Base-by-base conservation (phyloP, 2,797 vertebrate species). In the Vespertilio murinus region DNA sequence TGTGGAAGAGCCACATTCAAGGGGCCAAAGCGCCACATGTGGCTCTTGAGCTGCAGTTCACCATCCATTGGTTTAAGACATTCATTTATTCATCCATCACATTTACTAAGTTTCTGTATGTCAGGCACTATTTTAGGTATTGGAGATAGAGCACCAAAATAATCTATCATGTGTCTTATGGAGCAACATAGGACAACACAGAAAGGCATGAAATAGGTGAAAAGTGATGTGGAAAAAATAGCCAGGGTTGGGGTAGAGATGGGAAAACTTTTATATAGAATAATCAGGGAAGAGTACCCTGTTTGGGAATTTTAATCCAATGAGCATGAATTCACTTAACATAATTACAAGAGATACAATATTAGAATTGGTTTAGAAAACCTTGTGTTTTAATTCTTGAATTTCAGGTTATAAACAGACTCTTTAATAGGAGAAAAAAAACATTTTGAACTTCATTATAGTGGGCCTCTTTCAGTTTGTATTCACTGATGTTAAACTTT, bases 401-500 rank as follows among this genome's bases (percentile, higher is more conserved):
- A 70, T 91, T 94, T 89, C 33, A 89, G 65, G 61, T 89, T 93
- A 92, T 95, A 95, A 86, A 73, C n/a, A 88, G 69, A 82, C 30
- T 78, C 75, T 61, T 52, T 42, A 82, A 93, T 30, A 90, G 47
- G 88, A 56, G 16, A 96, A 88, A 25, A 25, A 93, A 42, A 61
- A 30, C 17, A 13, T 83, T 80, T 87, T 87, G 61, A 93, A 94
- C 74, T 91, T 95, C 71, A 42, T 86, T 75, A 83, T 45, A 82
- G 56, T 70, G 54, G 42, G 22, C 96, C n/a, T 94, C 8, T 95
- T 95, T 94, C 67, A 85, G 81, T 88, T 95, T 82, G 38, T 38
- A 69, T 91, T 91, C 38, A 83, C 28, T 80, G n/a, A 86, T 82
- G 92, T 93, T 92, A 79, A 94, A 73, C 40, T 94, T 93, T 95